Evolutionary conservation across 2,888 invertebrate species (phyloP), one percentile per base, ranked within the genome.

Genomic region (Noctuana brunneofusca): DNA sequence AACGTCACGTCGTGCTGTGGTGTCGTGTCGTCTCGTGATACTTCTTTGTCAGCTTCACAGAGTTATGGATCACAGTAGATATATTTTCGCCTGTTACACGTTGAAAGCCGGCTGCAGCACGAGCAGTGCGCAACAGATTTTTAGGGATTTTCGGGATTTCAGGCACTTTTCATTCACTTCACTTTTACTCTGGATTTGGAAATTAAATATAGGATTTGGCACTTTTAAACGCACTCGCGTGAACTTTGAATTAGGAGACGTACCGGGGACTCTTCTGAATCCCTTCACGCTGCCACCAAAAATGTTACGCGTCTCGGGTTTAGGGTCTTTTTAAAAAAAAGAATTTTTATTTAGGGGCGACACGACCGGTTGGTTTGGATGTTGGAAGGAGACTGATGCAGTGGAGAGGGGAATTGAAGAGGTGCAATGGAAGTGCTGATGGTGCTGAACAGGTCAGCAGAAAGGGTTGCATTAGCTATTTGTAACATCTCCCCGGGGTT

Each of bases 231-330:
- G 14, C 22, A 49, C 20, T 49, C n/a, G n/a, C 24, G 12, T 4
- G 9, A 14, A n/a, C 8, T 50, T 22, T 20, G 22, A n/a, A 24
- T 5, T n/a, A n/a, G 1, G 50, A 50, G 50, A 30, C 50, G 50
- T 52, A 27, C 50, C 50, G 50, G 30, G 50, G 50, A 52, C 30
- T 59, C 6, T 43, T 49, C 3, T 57, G 43, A 6, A 30, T 52
- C 52, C 52, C 52, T 52, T 52, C 8, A 14, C 32, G 52, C 54
- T 54, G 54, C 54, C 38, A 54, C 54, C 38, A 54, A 18, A 41
- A 50, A 48, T 52, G 32, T 35, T 38, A 54, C 38, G 54, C 22
- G 54, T 16, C 32, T 52, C 52, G 11, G 54, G 54, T 0, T 14
- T 0, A 14, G 0, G 4, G 54, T 0, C 3, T 54, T 38, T 54